Evolutionary conservation across 2,888 invertebrate species (phyloP), one percentile per base, ranked within the genome.

Genomic region (Alentia gelatinosa): DNA sequence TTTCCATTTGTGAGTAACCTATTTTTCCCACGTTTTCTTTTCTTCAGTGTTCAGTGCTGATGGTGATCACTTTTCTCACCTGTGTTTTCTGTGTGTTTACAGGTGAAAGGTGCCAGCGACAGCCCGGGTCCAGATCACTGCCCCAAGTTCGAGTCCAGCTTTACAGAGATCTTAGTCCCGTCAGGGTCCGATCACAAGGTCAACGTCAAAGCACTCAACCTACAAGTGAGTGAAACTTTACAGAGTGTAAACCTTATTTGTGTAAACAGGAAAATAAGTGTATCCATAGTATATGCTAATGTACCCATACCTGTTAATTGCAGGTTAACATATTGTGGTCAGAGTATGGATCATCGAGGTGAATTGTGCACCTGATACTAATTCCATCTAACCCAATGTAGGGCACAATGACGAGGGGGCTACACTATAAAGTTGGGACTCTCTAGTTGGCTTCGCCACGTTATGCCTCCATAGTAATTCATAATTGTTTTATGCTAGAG

Each of bases 71-170:
- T 30, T 7, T 30, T 30, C 19, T 88, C 4, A 26, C 19, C 50
- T 63, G 4, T 68, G 37, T 39, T 7, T 37, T 89, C 1, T 23
- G 19, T 30, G 30, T 47, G 15, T n/a, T 19, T 56, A 7, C 75
- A 90, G 90, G 90, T 90, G 75, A 35, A 88, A 33, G 91, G 91
- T 7, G 39, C 42, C 12, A 74, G 50, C 40, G 91, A 92, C 96
- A 97, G 98, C 93, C 98, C 98, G 91, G 99, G 99, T 19, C 99
- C 99, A 88, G 98, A 98, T 39, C 98, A 98, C 96, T 99, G 99
- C 96, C 99, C 99, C 47, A 98, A 98, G 91, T 98, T 99, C 94
- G 98, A 98, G 96, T 98, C 98, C 0, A 98, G 98, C 98, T 90
- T 97, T 97, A 93, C 93, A 23, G 98, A 99, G 97, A 98, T 99